Percentiles rank a stretch among this genome's conserved stretches.
Evolutionary conservation across 2,113 vertebrate species (phyloP).

Genomic region (Macroglossus sobrinus): DNA sequence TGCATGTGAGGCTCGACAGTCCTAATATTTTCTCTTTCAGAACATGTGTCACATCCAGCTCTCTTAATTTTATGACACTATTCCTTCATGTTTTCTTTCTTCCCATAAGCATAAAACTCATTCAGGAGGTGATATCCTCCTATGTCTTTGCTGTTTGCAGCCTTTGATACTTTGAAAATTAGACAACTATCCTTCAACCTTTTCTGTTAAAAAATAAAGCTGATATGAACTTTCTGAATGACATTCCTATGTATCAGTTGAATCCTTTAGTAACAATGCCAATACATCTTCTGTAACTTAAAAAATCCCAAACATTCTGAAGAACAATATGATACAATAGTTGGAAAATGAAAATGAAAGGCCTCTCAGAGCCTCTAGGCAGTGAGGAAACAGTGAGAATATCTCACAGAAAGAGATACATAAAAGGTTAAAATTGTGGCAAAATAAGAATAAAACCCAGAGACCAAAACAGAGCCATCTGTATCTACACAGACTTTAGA

Average conservation of each 20-base stretch:
- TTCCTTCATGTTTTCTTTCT: not conserved
- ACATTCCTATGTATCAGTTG: not conserved
- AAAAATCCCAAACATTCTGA: not conserved
- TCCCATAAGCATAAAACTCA: not conserved
- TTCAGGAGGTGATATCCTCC: not conserved
- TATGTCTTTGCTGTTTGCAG: not conserved
- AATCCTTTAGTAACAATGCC: not conserved
- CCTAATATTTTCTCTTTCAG: not conserved
- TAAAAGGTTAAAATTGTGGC: constrained; percentile 77
- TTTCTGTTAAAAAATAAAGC: not conserved
- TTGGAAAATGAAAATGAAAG: constrained; percentile 40
- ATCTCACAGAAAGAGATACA: constrained; percentile 72
- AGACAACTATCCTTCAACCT: not conserved
- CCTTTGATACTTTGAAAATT: constrained; percentile 30
- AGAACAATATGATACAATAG: not conserved
- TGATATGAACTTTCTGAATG: not conserved
- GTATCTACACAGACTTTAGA: constrained; percentile 79
- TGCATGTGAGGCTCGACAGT: not conserved
- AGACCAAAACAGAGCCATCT: constrained; percentile 80
- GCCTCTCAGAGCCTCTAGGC: constrained; percentile 46
- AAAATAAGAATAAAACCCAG: constrained; percentile 78
- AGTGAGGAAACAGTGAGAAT: constrained; percentile 54
- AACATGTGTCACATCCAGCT: not conserved
- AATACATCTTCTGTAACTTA: not conserved
- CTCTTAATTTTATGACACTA: not conserved